A percentile compares a stretch with the other conserved stretches of the same genome.
Evolutionary conservation across 2,797 vertebrate genomes (phyloP).

Genomic region (Oryzias sinensis): DNA sequence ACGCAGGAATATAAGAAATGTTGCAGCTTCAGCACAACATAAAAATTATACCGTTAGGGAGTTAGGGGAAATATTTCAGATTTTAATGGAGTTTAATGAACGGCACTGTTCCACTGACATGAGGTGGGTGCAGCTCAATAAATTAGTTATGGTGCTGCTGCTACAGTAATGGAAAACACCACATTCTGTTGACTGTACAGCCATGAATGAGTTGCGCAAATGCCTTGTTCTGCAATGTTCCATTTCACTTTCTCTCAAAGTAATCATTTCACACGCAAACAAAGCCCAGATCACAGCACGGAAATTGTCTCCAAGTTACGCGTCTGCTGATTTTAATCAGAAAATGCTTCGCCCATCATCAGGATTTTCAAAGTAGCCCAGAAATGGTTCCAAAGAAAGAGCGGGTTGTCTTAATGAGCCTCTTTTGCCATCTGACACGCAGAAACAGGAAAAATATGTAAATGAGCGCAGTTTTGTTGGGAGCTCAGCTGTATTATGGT

Average conservation of each 20-base stretch:
- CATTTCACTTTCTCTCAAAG: neutral
- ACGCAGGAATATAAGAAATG: constrained; percentile 15
- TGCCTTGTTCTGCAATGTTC: no score
- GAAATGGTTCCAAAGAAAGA: constrained; percentile 4
- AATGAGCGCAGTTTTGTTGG: constrained; percentile 16
- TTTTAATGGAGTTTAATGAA: constrained; percentile 24
- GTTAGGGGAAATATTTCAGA: constrained; percentile 5
- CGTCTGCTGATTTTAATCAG: neutral
- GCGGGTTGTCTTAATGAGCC: constrained; percentile 1
- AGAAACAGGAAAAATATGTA: constrained; percentile 21
- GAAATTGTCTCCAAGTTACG: constrained; percentile 1
- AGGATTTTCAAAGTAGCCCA: constrained; percentile 3
- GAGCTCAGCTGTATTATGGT: constrained; percentile 12
- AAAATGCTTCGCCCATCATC: neutral
- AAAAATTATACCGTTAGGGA: constrained; percentile 1
- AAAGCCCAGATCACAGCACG: constrained; percentile 2
- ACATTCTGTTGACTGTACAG: neutral
- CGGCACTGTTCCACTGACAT: constrained; percentile 10
- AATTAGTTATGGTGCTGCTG: constrained; percentile 6
- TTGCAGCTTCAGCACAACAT: constrained; percentile 9
- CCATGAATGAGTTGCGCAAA: neutral
- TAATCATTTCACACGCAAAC: constrained; percentile 8
- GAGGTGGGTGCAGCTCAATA: constrained; percentile 18
- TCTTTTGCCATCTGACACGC: constrained; percentile 5
- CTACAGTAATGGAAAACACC: constrained; percentile 5